phyloP scores from a whole-genome alignment of 1,140 invertebrate genomes.

The Papilio polytes region DNA sequence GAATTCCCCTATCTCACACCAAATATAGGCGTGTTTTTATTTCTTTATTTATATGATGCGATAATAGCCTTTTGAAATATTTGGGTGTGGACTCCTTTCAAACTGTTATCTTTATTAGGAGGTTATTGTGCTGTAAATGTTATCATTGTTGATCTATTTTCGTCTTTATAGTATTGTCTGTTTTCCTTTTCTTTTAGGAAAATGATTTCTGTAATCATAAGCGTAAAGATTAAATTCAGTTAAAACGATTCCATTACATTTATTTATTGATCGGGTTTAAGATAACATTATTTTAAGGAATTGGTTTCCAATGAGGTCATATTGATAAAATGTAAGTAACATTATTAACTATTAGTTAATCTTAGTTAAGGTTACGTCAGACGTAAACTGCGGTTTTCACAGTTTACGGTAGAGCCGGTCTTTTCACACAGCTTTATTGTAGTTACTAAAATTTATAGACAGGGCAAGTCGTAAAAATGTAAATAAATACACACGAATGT shows the following conservation, averaged over 20 bases:
- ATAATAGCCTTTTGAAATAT: conserved; percentile 24
- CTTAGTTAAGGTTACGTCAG: neutral
- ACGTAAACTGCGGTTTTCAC: neutral
- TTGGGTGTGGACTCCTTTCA: conserved; percentile 17
- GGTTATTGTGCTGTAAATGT: neutral
- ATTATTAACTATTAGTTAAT: neutral
- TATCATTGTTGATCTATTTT: conserved; percentile 33
- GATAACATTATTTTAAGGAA: conserved; percentile 32
- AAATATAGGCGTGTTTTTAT: conserved; percentile 32
- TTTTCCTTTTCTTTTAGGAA: neutral
- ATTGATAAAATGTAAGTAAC: conserved; percentile 5
- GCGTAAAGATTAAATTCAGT: neutral
- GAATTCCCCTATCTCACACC: conserved; percentile 12
- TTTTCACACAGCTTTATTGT: neutral
- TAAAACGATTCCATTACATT: neutral
- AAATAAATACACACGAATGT: conserved; percentile 12
- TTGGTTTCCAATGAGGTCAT: conserved; percentile 9
- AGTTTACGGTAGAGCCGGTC: neutral
- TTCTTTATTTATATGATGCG: conserved; percentile 28
- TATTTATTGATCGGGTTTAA: conserved; percentile 22
- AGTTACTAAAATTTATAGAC: neutral
- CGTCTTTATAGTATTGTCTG: neutral
- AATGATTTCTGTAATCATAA: neutral
- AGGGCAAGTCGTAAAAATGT: neutral
- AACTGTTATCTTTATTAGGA: conserved; percentile 30